Evolutionary conservation across 2,888 invertebrate species (phyloP), one percentile per base, ranked within the genome.

Genomic region (Cataglyphis livida): DNA sequence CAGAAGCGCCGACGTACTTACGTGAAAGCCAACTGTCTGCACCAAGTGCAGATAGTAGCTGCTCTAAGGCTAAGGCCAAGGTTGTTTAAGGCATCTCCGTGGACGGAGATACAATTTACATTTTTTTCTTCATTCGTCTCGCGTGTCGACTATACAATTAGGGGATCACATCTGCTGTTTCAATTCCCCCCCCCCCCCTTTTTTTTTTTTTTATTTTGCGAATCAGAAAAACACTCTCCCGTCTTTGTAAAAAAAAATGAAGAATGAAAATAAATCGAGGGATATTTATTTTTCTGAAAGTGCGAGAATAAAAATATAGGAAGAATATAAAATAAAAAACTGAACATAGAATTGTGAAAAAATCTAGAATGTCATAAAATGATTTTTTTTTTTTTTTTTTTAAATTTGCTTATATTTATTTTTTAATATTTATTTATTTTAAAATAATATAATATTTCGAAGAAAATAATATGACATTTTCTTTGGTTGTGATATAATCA

Each of bases 1-100:
- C 65, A 61, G 83, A 81, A 70, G 21, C 51, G 21, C 57, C 57
- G 78, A 57, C 70, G 32, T 65, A 21, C 62, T 70, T 59, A n/a
- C 59, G 44, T 61, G 59, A 64, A 62, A 59, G 78, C 57, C 78
- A 59, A 44, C 66, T 2, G 15, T 57, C n/a, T 75, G 48, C 64
- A 73, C 83, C 70, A 61, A 75, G 70, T 51, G 70, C 65, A n/a
- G 64, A 83, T 85, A 81, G 79, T 70, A 78, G 76, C 81, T 73
- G 81, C 64, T 78, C 32, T 54, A 66, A 83, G 81, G 82, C 85
- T 87, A 87, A 88, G 89, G 89, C 86, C 87, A 82, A 86, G 86
- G 86, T 83, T 84, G 78, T 79, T 89, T 89, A 89, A 83, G 84
- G 84, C 82, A 83, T 51, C 28, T 41, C 57, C 21, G 44, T 41